Percentiles rank a stretch among this genome's conserved stretches.
These are phyloP conservation scores for Brachionus rotundiformis DNA, from an alignment of 1,140 invertebrate species.

Conservation along the genomic window DNA sequence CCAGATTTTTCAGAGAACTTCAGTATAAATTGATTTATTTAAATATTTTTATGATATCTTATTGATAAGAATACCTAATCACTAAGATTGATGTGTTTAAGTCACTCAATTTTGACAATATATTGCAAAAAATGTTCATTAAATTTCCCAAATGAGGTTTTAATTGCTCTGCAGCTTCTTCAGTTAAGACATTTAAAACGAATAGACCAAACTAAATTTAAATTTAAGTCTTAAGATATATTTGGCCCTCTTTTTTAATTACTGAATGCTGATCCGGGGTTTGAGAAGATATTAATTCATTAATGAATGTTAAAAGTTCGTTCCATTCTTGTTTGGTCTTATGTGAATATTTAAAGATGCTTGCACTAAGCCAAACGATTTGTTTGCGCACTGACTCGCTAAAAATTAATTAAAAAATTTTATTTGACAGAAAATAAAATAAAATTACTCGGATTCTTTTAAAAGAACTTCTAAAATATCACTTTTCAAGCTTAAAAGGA, in stretches of 20 bases:
- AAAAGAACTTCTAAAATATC: slow-evolving; percentile 7
- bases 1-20: slow-evolving; percentile 11
- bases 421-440: background rate
- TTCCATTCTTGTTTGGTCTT: slow-evolving; percentile 47
- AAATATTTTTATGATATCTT: background rate
- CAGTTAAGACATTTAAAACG: slow-evolving; percentile 12
- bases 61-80: background rate
- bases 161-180: slow-evolving; percentile 48
- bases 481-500: background rate
- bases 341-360: background rate
- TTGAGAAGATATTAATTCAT: slow-evolving; percentile 22
- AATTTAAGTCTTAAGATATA: too few relatives aligned
- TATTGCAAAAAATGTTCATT: slow-evolving; percentile 22
- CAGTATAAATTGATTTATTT: background rate
- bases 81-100: slow-evolving; percentile 21
- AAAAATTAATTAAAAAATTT: background rate
- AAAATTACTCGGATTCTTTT: slow-evolving; percentile 41
- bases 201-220: slow-evolving; percentile 28
- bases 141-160: slow-evolving; percentile 35
- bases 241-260: too few relatives aligned
- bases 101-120: background rate
- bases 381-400: slow-evolving; percentile 45
- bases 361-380: slow-evolving; percentile 24
- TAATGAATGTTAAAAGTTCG: slow-evolving; percentile 21
- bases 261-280: background rate